Conservation (phyloP, 2,797 vertebrate genomes). For the Sparus aurata region DNA sequence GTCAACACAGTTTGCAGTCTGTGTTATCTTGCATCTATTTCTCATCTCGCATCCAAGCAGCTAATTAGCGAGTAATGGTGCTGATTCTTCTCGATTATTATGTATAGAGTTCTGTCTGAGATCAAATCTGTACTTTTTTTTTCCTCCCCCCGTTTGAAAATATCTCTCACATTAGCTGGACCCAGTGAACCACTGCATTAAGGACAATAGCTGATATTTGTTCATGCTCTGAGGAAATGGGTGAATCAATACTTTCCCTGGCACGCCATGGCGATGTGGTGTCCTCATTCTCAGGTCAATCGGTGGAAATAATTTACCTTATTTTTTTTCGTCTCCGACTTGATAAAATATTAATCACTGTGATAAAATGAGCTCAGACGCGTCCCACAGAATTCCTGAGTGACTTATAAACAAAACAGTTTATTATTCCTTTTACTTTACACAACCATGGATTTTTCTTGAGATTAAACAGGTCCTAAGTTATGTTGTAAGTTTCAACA, state of each 20-base stretch:
- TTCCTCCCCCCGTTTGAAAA: slow-evolving; percentile 29
- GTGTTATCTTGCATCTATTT: slow-evolving; percentile 72
- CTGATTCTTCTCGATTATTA: slow-evolving; percentile 63
- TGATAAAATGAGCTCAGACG: slow-evolving; percentile 19
- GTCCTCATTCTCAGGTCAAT: slow-evolving; percentile 50
- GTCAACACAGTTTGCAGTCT: slow-evolving; percentile 74
- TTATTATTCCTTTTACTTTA: background rate
- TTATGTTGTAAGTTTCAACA: slow-evolving; percentile 3
- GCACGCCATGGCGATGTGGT: slow-evolving; percentile 4
- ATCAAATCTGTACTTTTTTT: slow-evolving; percentile 23
- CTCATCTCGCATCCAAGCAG: slow-evolving; percentile 64
- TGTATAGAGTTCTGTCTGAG: slow-evolving; percentile 52
- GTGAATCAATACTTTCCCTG: slow-evolving; percentile 50
- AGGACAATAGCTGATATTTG: slow-evolving; percentile 44
- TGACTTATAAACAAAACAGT: slow-evolving; percentile 8
- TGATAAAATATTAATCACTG: slow-evolving; percentile 30
- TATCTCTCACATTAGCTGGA: slow-evolving; percentile 33
- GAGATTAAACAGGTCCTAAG: background rate
- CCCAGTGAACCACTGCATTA: slow-evolving; percentile 35
- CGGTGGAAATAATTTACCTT: slow-evolving; percentile 32
- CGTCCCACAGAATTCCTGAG: background rate
- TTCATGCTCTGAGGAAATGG: slow-evolving; percentile 37
- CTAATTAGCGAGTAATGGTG: slow-evolving; percentile 71
- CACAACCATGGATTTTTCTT: background rate
- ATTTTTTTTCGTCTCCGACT: slow-evolving; percentile 27